phyloP scores from a whole-genome alignment of 2,797 vertebrate genomes.

The Diglossa cyanea region DNA sequence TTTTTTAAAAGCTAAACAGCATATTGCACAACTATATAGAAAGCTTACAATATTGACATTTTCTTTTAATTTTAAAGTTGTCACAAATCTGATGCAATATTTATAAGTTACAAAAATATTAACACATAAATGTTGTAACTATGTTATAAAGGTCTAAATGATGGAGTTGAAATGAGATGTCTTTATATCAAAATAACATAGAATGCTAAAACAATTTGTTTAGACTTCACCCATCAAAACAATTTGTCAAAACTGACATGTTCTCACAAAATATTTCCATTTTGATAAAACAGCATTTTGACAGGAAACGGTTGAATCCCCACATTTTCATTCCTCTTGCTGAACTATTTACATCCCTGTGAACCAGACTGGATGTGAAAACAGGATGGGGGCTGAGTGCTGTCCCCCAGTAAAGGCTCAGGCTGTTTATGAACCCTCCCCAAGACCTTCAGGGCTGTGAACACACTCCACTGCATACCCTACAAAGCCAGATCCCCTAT shows the following conservation, averaged over 20 bases:
- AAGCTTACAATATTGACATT: neutral
- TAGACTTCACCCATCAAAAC: constrained; percentile 64
- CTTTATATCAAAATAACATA: constrained; percentile 44
- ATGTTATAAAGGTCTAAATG: constrained; percentile 40
- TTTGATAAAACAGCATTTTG: constrained; percentile 47
- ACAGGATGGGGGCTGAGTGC: neutral
- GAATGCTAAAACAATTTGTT: constrained; percentile 57
- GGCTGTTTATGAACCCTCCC: neutral
- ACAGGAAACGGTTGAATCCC: constrained; percentile 24
- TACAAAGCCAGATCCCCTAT: neutral
- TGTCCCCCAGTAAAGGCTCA: neutral
- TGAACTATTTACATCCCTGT: neutral
- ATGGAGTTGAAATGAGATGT: constrained; percentile 42
- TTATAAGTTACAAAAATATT: neutral
- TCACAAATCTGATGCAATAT: neutral
- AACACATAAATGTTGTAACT: neutral
- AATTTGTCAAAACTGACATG: constrained; percentile 51
- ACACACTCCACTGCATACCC: neutral
- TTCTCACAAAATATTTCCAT: constrained; percentile 59
- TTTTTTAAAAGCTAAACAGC: neutral
- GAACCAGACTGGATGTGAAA: neutral
- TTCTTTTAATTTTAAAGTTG: neutral
- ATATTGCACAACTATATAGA: neutral
- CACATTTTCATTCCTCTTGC: neutral
- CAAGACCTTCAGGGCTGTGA: neutral